Conservation (phyloP, 2,113 vertebrate species). For the Cryptotis parvus region DNA sequence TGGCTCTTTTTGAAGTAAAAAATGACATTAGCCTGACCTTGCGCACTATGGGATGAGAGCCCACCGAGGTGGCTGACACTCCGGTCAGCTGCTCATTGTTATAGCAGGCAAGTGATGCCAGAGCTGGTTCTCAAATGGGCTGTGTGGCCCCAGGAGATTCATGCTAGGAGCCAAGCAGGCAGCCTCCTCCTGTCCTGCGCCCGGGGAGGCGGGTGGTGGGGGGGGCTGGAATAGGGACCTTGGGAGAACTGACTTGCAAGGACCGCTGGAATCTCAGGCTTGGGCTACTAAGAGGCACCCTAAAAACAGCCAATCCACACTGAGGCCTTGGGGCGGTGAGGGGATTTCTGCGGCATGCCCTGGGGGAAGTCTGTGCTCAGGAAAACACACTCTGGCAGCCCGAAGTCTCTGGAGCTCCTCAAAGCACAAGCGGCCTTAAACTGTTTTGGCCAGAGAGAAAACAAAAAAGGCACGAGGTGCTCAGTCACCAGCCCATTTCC, state of each 20-base stretch:
- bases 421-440: not conserved
- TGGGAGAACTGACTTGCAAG: not conserved
- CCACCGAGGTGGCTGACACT: not conserved
- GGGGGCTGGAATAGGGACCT: not conserved
- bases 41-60: rapidly evolving
- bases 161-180: not conserved
- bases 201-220: not conserved
- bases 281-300: rapidly evolving
- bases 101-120: not conserved
- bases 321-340: not conserved
- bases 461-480: not conserved
- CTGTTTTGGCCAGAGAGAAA: not conserved
- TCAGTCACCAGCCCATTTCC: too few relatives aligned
- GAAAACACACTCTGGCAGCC: not conserved
- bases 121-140: not conserved
- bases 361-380: not conserved
- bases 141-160: not conserved
- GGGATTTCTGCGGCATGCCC: not conserved
- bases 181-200: too few relatives aligned
- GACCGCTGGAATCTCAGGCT: not conserved
- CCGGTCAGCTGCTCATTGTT: not conserved
- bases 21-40: not conserved
- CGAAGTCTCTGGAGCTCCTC: not conserved
- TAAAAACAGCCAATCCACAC: not conserved
- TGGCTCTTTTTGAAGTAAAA: not conserved